phyloP scores from a whole-genome alignment of 1,140 invertebrate species.

The Pseudomyrmex concolor region DNA sequence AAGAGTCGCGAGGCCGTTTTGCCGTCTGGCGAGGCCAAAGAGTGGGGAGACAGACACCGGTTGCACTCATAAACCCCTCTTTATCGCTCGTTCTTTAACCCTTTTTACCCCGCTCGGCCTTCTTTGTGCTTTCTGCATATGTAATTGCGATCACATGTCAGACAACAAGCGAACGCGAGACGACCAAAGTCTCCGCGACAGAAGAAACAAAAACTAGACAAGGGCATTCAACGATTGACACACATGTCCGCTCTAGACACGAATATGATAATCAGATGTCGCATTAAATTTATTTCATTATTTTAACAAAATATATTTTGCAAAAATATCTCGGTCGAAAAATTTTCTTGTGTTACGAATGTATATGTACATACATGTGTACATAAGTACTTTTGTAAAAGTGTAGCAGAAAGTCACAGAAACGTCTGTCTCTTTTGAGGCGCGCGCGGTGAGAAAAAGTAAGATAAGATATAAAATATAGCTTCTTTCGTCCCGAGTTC shows the following conservation, averaged over 20 bases:
- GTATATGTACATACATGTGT: neutral
- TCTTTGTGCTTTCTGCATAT: slow-evolving; percentile 73
- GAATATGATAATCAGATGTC: neutral
- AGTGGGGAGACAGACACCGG: slow-evolving; percentile 82
- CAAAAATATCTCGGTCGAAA: neutral
- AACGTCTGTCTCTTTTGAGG: neutral
- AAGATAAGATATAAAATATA: slow-evolving; percentile 62
- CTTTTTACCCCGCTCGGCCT: slow-evolving; percentile 61
- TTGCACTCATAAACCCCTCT: slow-evolving; percentile 83
- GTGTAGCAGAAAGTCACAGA: neutral
- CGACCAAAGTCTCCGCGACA: neutral
- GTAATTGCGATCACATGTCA: slow-evolving; percentile 68
- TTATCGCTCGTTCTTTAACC: slow-evolving; percentile 69
- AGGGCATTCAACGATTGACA: too few relatives aligned
- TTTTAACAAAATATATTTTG: neutral
- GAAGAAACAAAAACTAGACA: neutral
- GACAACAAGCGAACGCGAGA: slow-evolving; percentile 1
- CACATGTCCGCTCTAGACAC: too few relatives aligned
- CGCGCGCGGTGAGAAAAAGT: slow-evolving; percentile 19
- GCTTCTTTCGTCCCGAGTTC: slow-evolving; percentile 54
- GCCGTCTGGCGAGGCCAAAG: slow-evolving; percentile 68
- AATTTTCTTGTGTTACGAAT: neutral
- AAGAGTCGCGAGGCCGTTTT: slow-evolving; percentile 78
- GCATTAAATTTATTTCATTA: neutral
- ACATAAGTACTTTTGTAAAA: too few relatives aligned